Evolutionary conservation across 2,797 vertebrate genomes (phyloP).

Genomic region (Decapterus maruadsi): DNA sequence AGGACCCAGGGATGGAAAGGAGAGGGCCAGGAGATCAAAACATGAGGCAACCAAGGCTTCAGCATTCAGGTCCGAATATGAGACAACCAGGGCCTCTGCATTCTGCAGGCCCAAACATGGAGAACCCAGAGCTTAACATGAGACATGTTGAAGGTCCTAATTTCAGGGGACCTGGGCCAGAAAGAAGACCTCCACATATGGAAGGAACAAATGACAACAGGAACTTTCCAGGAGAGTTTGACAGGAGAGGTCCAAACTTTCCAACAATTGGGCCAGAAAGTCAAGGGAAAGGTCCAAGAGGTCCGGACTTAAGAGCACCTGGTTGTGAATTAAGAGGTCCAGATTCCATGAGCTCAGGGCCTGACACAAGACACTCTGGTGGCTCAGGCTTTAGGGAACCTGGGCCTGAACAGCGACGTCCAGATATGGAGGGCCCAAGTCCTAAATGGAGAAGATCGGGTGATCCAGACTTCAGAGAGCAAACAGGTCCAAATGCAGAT

Average conservation of each 20-base stretch:
- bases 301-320: constrained; percentile 30
- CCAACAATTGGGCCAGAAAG: constrained; percentile 22
- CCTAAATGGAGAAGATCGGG: constrained; percentile 49
- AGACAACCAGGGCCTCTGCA: constrained; percentile 22
- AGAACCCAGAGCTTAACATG: constrained; percentile 13
- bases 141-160: constrained; percentile 22
- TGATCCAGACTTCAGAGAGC: constrained; percentile 36
- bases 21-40: constrained; percentile 38
- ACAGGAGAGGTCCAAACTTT: constrained; percentile 24
- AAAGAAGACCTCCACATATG: constrained; percentile 26
- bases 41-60: constrained; percentile 20
- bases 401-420: constrained; percentile 39
- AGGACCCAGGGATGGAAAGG: constrained; percentile 13
- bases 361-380: constrained; percentile 31
- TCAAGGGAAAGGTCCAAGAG: not conserved
- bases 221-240: constrained; percentile 22
- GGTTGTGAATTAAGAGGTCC: constrained; percentile 34
- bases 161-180: constrained; percentile 31
- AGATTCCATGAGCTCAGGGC: constrained; percentile 10
- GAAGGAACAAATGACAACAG: constrained; percentile 7
- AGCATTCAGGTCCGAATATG: constrained; percentile 30
- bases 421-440: constrained; percentile 18
- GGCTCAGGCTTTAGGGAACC: constrained; percentile 34
- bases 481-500: constrained; percentile 40
- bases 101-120: constrained; percentile 9